phyloP scores from a whole-genome alignment of 2,797 vertebrate species.

The Dryobates pubescens region DNA sequence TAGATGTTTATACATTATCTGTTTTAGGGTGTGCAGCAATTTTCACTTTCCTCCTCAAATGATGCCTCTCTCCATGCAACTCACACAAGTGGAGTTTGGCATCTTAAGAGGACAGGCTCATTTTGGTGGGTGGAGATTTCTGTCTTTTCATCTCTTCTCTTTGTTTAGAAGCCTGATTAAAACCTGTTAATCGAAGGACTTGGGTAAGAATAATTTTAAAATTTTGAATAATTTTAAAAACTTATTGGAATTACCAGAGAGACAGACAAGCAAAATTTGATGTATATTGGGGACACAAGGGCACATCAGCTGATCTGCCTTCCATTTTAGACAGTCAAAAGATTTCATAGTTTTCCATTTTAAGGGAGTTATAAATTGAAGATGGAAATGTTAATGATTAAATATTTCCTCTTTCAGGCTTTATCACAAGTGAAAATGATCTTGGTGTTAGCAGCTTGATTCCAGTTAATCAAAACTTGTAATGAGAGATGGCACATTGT shows the following conservation, averaged over 20 bases:
- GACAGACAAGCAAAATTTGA: neutral
- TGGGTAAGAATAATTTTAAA: neutral
- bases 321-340: neutral
- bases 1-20: fast-evolving
- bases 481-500: fast-evolving
- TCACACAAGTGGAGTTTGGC: neutral
- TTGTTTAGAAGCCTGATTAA: neutral
- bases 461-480: neutral
- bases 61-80: neutral
- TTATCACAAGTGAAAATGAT: neutral
- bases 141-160: neutral
- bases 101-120: neutral
- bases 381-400: neutral
- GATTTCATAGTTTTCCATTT: neutral
- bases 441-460: fast-evolving
- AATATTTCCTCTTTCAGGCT: neutral
- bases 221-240: neutral
- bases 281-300: fast-evolving
- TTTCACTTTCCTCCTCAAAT: neutral
- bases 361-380: neutral
- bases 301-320: neutral
- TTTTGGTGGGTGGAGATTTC: neutral
- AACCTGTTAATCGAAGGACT: neutral
- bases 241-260: neutral
- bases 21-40: neutral